phyloP scores from a whole-genome alignment of 2,888 invertebrate species.

The Microchrysa polita region DNA sequence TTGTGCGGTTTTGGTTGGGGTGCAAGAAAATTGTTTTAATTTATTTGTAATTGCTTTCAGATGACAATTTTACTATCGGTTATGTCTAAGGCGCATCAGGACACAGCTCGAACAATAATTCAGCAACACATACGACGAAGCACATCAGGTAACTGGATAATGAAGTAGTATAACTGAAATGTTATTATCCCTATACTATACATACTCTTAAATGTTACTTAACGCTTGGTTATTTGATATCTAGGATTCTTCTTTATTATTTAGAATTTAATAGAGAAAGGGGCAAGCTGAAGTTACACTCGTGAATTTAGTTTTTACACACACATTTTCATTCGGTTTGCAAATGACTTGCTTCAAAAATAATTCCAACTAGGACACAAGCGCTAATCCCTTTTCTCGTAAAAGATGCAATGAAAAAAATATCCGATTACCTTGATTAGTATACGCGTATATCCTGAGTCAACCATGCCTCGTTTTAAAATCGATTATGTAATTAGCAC shows the following conservation, averaged over 20 bases:
- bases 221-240: background rate
- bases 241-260: slow-evolving; percentile 6
- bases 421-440: no score
- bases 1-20: background rate
- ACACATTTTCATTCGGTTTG: no score
- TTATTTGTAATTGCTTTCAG: slow-evolving; percentile 64
- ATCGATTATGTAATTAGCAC: no score
- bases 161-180: background rate
- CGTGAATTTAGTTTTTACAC: no score
- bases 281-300: no score
- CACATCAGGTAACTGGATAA: slow-evolving; percentile 63
- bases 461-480: no score
- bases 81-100: slow-evolving; percentile 77
- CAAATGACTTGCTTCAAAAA: no score
- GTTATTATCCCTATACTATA: slow-evolving; percentile 8
- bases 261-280: no score
- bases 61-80: slow-evolving; percentile 83
- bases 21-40: slow-evolving; percentile 9
- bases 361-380: no score
- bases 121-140: slow-evolving; percentile 78
- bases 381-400: no score
- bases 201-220: background rate
- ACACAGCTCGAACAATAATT: slow-evolving; percentile 76
- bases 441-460: no score
- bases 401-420: no score